Evolutionary conservation across 2,888 invertebrate species (phyloP).

Genomic region (Dascillus cervinus): DNA sequence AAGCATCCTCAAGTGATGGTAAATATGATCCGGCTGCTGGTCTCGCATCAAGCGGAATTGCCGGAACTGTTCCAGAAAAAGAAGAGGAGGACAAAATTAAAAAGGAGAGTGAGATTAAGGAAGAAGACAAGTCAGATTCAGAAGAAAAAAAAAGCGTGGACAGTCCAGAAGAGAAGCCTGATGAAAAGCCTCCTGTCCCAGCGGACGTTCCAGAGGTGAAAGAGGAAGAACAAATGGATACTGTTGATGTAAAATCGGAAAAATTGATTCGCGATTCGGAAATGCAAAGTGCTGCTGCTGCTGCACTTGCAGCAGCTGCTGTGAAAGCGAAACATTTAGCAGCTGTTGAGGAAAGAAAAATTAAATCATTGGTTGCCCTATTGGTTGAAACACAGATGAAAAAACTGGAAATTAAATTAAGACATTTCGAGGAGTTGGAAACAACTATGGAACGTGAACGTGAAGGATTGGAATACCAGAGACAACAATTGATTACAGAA

Average conservation of each 20-base stretch:
- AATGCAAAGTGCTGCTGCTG: constrained; percentile 90
- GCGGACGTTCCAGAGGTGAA: constrained; percentile 33
- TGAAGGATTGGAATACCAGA: constrained; percentile 89
- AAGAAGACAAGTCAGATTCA: constrained; percentile 33
- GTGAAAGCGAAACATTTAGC: constrained; percentile 99
- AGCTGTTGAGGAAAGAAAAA: constrained; percentile 96
- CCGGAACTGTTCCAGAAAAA: too few species aligned
- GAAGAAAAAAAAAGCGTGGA: constrained; percentile 37
- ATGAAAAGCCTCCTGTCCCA: constrained; percentile 32
- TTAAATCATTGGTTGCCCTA: constrained; percentile 94
- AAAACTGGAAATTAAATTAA: constrained; percentile 94
- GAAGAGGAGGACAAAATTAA: constrained; percentile 50
- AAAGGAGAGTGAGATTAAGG: constrained; percentile 40
- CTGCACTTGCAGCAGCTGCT: constrained; percentile 94
- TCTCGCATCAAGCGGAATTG: constrained; percentile 84
- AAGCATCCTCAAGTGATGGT: too few species aligned
- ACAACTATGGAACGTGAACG: constrained; percentile 90
- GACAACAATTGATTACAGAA: constrained; percentile 96
- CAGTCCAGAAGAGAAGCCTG: constrained; percentile 22
- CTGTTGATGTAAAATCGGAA: constrained; percentile 30
- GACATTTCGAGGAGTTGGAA: constrained; percentile 99
- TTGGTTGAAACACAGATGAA: constrained; percentile 99
- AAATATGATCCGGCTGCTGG: constrained; percentile 77
- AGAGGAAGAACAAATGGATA: constrained; percentile 46
- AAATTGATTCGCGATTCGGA: constrained; percentile 48